Evolutionary conservation across 1,140 invertebrate genomes (phyloP).

Genomic region (Lasioglossum baleicum): DNA sequence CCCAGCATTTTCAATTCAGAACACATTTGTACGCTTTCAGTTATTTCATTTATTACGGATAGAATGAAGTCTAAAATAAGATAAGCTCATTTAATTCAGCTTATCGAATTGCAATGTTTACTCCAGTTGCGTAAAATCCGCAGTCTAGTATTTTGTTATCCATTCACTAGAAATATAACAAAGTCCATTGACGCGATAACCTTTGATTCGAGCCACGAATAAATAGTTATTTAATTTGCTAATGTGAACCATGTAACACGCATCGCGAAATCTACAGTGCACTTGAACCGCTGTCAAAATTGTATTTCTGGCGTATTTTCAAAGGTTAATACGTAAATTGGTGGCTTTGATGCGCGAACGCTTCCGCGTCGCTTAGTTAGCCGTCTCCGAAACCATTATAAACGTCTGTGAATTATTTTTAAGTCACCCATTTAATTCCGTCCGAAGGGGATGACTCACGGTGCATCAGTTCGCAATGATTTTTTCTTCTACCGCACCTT

Average conservation of each 20-base stretch:
- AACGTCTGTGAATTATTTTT: constrained; percentile 8
- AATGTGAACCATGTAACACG: neutral
- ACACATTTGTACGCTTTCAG: too few relatives aligned
- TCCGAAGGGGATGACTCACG: constrained; percentile 31
- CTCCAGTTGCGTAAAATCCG: too few relatives aligned
- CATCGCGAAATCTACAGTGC: neutral
- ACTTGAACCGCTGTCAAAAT: constrained; percentile 13
- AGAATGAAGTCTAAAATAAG: too few relatives aligned
- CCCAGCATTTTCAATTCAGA: neutral
- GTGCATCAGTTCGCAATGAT: constrained; percentile 19
- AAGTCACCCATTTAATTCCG: neutral
- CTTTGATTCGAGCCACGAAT: neutral
- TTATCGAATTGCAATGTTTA: too few relatives aligned
- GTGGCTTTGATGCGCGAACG: neutral
- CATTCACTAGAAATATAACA: neutral
- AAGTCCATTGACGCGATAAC: neutral
- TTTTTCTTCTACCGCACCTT: constrained; percentile 39
- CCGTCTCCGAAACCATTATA: neutral
- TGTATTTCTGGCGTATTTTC: constrained; percentile 25
- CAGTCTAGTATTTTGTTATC: neutral
- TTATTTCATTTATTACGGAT: too few relatives aligned
- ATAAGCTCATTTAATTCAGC: too few relatives aligned
- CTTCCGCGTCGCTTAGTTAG: neutral
- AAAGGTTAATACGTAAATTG: constrained; percentile 5
- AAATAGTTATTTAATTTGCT: neutral